A percentile compares a stretch with the other conserved stretches of the same genome.
Evolutionary conservation across 2,113 vertebrate genomes (phyloP).

Genomic region (Desmodus rotundus): DNA sequence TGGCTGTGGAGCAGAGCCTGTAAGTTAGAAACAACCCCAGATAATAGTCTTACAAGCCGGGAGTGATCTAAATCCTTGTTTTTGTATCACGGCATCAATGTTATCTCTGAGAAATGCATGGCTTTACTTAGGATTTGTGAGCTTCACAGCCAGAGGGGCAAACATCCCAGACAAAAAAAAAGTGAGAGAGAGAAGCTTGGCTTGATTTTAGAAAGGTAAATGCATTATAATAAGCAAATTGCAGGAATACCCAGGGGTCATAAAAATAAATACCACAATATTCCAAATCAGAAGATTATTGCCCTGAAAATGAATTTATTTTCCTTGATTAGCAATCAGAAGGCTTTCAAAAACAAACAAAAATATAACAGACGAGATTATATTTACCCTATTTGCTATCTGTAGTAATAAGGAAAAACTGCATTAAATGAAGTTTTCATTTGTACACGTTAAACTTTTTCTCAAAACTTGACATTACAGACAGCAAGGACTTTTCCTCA

Average conservation of each 20-base stretch:
- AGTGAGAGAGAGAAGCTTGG: not conserved
- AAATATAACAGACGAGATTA: not conserved
- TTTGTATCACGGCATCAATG: constrained; percentile 44
- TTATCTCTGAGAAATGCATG: constrained; percentile 42
- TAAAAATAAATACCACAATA: constrained; percentile 28
- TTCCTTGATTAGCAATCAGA: not conserved
- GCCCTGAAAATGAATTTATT: not conserved
- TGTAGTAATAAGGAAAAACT: not conserved
- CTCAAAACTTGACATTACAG: not conserved
- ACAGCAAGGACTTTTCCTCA: fast-evolving
- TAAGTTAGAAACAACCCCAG: constrained; percentile 2
- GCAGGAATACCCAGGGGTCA: not conserved
- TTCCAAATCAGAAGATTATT: not conserved
- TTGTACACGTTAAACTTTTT: not conserved
- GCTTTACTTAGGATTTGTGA: constrained; percentile 42
- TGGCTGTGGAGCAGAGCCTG: not conserved
- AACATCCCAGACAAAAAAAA: constrained; percentile 36
- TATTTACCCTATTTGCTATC: not conserved
- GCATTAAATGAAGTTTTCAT: not conserved
- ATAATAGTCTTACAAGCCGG: constrained; percentile 39
- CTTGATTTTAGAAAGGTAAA: constrained; percentile 24
- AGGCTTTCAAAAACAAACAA: not conserved
- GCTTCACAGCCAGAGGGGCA: constrained; percentile 38
- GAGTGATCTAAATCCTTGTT: constrained; percentile 26
- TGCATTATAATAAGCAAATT: constrained; percentile 21